Evolutionary conservation across 2,888 invertebrate genomes (phyloP).

Genomic region (Dicyrtomina minuta): DNA sequence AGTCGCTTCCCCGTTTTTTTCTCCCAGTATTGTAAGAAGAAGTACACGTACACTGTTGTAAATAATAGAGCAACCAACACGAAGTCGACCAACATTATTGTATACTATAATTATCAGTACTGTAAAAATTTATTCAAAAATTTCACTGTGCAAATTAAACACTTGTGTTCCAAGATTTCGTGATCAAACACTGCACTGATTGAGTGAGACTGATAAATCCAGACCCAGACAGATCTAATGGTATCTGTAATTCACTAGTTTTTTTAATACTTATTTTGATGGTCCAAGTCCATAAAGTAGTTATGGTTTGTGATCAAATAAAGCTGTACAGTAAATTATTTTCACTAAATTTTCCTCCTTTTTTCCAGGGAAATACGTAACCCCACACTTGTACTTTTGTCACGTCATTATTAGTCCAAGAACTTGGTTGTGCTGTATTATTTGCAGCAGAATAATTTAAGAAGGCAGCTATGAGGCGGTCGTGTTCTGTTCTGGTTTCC

Average conservation of each 20-base stretch:
- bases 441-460: too few species aligned
- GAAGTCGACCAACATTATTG: conserved; percentile 10
- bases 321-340: too few species aligned
- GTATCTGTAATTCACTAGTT: not conserved
- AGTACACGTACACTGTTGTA: conserved; percentile 13
- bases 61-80: not conserved
- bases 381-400: too few species aligned
- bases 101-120: not conserved
- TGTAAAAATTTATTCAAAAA: not conserved
- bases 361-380: too few species aligned
- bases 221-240: too few species aligned
- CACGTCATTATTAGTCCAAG: too few species aligned
- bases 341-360: too few species aligned
- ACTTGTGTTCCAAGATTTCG: not conserved
- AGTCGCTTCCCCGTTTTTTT: conserved; percentile 27
- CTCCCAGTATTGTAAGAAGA: conserved; percentile 30
- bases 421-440: too few species aligned
- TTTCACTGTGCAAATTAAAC: not conserved
- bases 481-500: too few species aligned
- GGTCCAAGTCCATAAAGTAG: not conserved
- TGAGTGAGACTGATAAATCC: too few species aligned
- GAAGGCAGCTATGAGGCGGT: too few species aligned
- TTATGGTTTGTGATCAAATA: not conserved
- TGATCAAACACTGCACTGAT: too few species aligned
- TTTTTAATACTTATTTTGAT: not conserved